These are phyloP conservation scores for Drosophila nebulosa DNA, from an alignment of 1,140 invertebrate species.

Conservation along the genomic window DNA sequence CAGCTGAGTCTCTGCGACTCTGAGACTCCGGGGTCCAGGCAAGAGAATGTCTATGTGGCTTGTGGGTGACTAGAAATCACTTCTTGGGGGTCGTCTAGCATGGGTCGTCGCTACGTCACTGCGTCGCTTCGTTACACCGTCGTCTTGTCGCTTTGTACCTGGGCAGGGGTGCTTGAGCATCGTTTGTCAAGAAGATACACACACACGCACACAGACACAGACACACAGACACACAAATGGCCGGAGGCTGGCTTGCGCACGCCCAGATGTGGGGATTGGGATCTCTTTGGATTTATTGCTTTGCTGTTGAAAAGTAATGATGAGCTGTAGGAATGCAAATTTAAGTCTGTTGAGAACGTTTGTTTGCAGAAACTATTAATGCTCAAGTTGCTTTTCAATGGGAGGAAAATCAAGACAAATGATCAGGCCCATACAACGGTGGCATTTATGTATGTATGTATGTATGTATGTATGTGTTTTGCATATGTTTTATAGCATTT, in stretches of 20 bases:
- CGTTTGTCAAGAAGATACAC: constrained; percentile 8
- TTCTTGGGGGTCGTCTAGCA: neutral
- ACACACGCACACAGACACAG: neutral
- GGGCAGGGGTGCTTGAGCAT: neutral
- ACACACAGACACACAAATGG: neutral
- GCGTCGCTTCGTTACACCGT: neutral
- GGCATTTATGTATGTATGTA: neutral
- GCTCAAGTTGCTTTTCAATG: neutral
- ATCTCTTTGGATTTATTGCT: constrained; percentile 16
- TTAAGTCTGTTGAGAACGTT: constrained; percentile 11
- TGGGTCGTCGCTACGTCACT: neutral
- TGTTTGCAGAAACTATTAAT: constrained; percentile 2
- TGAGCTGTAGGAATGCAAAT: constrained; percentile 11
- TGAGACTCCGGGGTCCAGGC: neutral
- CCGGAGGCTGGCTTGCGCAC: neutral
- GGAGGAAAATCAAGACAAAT: neutral
- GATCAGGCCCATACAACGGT: neutral
- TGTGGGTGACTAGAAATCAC: constrained; percentile 2
- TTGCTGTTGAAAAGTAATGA: constrained; percentile 8
- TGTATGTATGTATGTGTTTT: neutral
- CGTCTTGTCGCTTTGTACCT: neutral
- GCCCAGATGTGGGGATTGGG: constrained; percentile 2
- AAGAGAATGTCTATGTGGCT: constrained; percentile 2
- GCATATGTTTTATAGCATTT: neutral
- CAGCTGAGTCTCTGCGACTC: neutral